Percentiles rank a stretch among this genome's conserved stretches.
These are phyloP conservation scores for Semnornis frantzii DNA, from an alignment of 2,113 vertebrate genomes.

Conservation along the genomic window DNA sequence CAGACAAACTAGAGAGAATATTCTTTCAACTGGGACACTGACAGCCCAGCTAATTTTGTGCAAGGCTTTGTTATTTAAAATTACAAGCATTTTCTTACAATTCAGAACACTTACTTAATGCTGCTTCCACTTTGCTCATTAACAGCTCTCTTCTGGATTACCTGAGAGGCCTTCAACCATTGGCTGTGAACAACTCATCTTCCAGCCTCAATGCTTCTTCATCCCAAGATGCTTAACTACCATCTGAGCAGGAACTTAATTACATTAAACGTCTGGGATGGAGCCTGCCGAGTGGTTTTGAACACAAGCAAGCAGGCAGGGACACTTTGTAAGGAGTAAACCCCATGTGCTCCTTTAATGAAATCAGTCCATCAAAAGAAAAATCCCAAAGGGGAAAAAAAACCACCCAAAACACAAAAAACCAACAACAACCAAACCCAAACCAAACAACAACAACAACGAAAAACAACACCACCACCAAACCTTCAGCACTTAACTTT, in stretches of 20 bases:
- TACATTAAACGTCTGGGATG: slow-evolving; percentile 29
- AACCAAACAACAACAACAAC: no score
- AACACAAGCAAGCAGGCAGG: neutral
- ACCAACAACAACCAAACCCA: no score
- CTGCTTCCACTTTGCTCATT: slow-evolving; percentile 31
- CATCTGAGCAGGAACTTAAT: slow-evolving; percentile 42
- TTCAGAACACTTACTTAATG: slow-evolving; percentile 49
- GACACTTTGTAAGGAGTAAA: neutral
- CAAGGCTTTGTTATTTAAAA: slow-evolving; percentile 52
- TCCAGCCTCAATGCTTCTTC: slow-evolving; percentile 10
- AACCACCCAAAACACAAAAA: no score
- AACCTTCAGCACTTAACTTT: neutral
- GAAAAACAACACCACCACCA: no score
- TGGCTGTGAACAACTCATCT: slow-evolving; percentile 40
- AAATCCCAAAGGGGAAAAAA: neutral
- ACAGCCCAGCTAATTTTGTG: slow-evolving; percentile 20
- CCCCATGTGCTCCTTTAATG: neutral
- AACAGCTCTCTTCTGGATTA: slow-evolving; percentile 30
- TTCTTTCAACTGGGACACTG: neutral
- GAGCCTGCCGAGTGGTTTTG: slow-evolving; percentile 9
- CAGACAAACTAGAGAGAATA: neutral
- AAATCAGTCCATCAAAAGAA: neutral
- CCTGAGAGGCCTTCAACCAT: neutral
- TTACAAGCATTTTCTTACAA: slow-evolving; percentile 34
- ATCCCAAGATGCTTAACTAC: slow-evolving; percentile 9